These are phyloP conservation scores for Monochamus saltuarius DNA, from an alignment of 1,140 invertebrate genomes.

Conservation along the genomic window DNA sequence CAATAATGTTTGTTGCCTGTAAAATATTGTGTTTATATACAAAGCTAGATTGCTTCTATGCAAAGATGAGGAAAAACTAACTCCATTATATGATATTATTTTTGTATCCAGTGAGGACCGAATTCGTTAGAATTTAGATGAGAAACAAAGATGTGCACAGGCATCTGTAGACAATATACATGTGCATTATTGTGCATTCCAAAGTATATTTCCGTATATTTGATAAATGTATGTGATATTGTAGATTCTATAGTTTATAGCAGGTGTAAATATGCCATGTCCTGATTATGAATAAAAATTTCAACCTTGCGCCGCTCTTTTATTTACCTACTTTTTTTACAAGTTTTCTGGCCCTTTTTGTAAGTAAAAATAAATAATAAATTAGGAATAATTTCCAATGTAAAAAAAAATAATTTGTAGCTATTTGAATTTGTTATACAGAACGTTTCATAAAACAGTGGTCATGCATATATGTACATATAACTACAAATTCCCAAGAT, in stretches of 20 bases:
- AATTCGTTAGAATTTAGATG: conserved; percentile 25
- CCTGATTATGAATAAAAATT: conserved; percentile 18
- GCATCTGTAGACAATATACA: conserved; percentile 43
- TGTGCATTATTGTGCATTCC: conserved; percentile 44
- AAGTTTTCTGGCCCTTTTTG: too few species aligned
- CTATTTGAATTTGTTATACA: too few species aligned
- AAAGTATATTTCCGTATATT: conserved; percentile 43
- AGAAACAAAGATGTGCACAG: conserved; percentile 28
- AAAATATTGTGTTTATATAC: conserved; percentile 24
- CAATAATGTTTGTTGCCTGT: conserved; percentile 30
- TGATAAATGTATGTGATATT: conserved; percentile 47
- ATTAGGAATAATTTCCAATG: too few species aligned
- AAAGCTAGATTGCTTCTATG: conserved; percentile 15
- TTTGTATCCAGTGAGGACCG: conserved; percentile 30
- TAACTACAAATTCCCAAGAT: too few species aligned
- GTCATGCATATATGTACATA: too few species aligned
- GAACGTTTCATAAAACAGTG: too few species aligned
- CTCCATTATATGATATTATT: conserved; percentile 32
- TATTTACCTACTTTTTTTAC: neutral
- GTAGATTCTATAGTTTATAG: conserved; percentile 26
- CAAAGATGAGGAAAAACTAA: conserved; percentile 16
- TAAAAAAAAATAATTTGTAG: too few species aligned
- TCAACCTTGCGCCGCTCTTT: neutral
- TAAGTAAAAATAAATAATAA: too few species aligned
- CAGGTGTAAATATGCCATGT: conserved; percentile 38